Conservation (phyloP, 2,888 invertebrate species). For the Ephialtes manifestator region DNA sequence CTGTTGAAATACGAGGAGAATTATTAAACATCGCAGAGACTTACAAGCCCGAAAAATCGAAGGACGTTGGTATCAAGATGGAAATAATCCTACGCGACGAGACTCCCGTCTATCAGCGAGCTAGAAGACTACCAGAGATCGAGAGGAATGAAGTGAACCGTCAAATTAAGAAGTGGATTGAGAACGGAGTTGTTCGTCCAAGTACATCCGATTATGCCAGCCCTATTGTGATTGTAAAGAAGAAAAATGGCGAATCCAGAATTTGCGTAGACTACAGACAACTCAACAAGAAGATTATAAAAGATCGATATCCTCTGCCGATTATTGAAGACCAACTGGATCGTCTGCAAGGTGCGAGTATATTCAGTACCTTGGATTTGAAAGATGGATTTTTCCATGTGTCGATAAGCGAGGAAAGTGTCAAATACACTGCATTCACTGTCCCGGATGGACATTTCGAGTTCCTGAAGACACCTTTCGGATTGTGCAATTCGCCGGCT, state of each 20-base stretch:
- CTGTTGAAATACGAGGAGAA: not conserved
- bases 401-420: constrained; percentile 66
- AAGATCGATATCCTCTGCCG: constrained; percentile 70
- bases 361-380: constrained; percentile 72
- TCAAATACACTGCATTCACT: constrained; percentile 73
- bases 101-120: constrained; percentile 72
- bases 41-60: constrained; percentile 70
- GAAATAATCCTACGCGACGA: constrained; percentile 75
- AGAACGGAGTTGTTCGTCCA: constrained; percentile 73
- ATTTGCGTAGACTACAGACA: too few relatives aligned
- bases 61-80: constrained; percentile 72
- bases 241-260: too few relatives aligned
- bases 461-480: too few relatives aligned
- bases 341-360: constrained; percentile 46
- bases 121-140: constrained; percentile 68
- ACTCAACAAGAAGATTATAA: constrained; percentile 79
- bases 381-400: constrained; percentile 76
- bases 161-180: constrained; percentile 76
- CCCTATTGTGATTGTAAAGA: constrained; percentile 73
- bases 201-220: constrained; percentile 77
- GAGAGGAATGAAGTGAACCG: constrained; percentile 74
- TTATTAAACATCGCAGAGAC: constrained; percentile 53
- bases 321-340: constrained; percentile 64
- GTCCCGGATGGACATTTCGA: constrained; percentile 73
- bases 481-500: constrained; percentile 72